phyloP scores from a whole-genome alignment of 2,113 vertebrate genomes.

The Tragulus kanchil region DNA sequence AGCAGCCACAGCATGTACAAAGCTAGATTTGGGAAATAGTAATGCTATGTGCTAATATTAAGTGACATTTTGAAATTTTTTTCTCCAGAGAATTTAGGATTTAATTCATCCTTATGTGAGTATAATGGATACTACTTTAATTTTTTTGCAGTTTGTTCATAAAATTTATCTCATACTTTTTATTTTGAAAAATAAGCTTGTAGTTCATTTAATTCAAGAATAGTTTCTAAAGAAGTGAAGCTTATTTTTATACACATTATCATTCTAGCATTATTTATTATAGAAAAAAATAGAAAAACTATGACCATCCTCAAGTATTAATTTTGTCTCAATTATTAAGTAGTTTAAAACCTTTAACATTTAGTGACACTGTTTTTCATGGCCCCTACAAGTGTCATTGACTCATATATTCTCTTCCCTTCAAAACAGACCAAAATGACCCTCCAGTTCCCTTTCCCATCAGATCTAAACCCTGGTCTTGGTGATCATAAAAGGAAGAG shows the following conservation, averaged over 20 bases:
- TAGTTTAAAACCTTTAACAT: slow-evolving; percentile 23
- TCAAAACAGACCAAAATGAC: slow-evolving; percentile 49
- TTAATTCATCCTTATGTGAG: background rate
- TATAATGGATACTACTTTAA: background rate
- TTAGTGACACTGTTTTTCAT: background rate
- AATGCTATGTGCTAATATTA: background rate
- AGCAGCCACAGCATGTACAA: background rate
- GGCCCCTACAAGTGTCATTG: background rate
- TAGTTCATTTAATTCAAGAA: slow-evolving; percentile 40
- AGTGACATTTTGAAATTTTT: slow-evolving; percentile 44
- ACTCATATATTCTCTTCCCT: slow-evolving; percentile 4
- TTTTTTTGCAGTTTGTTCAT: slow-evolving; percentile 46
- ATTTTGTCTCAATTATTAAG: slow-evolving; percentile 36
- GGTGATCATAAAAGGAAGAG: no score
- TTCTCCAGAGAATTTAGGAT: slow-evolving; percentile 38
- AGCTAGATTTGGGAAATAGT: background rate
- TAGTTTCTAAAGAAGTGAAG: slow-evolving; percentile 29
- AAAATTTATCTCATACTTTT: slow-evolving; percentile 6
- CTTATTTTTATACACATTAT: background rate
- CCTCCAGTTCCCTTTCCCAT: no score
- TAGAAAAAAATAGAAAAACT: slow-evolving; percentile 41
- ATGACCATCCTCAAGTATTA: background rate
- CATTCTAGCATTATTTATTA: slow-evolving; percentile 15
- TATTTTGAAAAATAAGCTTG: background rate
- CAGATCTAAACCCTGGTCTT: no score